phyloP scores from a whole-genome alignment of 2,113 vertebrate species.

The Nymphicus hollandicus region DNA sequence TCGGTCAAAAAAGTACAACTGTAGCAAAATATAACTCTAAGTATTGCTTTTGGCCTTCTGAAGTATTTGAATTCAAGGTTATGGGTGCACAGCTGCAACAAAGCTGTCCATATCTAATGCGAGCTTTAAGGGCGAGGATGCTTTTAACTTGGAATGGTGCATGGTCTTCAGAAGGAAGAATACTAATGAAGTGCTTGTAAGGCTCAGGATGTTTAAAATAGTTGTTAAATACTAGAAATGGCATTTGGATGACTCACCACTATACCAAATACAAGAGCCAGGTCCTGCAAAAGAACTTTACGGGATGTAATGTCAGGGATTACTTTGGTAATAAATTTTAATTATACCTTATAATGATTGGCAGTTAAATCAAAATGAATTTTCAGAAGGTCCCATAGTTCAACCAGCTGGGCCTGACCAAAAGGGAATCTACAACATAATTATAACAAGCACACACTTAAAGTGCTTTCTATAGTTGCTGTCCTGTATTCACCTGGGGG shows the following conservation, averaged over 20 bases:
- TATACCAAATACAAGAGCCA: neutral
- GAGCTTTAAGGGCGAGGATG: neutral
- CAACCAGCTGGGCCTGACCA: neutral
- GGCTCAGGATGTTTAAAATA: slow-evolving; percentile 5
- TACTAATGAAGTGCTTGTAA: neutral
- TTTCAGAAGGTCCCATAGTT: neutral
- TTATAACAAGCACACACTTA: neutral
- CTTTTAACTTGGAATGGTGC: neutral
- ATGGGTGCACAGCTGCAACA: neutral
- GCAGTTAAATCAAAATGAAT: neutral
- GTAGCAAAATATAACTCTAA: neutral
- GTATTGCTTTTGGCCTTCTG: neutral
- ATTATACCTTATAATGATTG: neutral
- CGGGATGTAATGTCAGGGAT: neutral
- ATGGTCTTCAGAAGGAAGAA: neutral
- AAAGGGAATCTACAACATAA: neutral
- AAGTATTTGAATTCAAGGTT: slow-evolving; percentile 19
- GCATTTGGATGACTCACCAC: slow-evolving; percentile 3
- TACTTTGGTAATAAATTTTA: neutral
- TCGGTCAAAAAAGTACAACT: neutral
- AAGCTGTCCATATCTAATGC: neutral
- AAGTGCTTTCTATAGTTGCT: neutral
- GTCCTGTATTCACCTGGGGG: neutral
- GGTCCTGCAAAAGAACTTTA: neutral
- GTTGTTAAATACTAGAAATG: slow-evolving; percentile 24